Base-by-base conservation (phyloP, 2,113 vertebrate species). In the Colossoma macropomum region DNA sequence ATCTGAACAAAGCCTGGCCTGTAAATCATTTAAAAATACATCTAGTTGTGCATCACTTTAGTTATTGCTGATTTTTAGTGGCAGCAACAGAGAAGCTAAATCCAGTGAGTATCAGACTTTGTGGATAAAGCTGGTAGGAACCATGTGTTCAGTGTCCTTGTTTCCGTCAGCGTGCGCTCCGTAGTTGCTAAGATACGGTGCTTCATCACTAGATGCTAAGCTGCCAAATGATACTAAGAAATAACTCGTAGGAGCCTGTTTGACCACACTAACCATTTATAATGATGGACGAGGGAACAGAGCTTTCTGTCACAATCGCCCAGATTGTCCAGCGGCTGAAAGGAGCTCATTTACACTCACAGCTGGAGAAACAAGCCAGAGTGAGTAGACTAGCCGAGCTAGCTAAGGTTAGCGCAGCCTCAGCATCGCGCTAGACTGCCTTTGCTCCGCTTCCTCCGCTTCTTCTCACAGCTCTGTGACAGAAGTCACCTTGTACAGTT, bases 291-390 rank as follows among this genome's bases (percentile, higher is more conserved):
- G 95, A 95, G 76, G 94, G 94, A 32, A 85, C 90, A 16, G 96
- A 96, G 77, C 87, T 98, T 23, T 97, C 97, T 0, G 90, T 95
- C 89, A 94, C 92, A 73, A 96, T 98, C 74, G 95, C 96, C 9
- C 96, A 96, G 38, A 93, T 98, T 63, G 96, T 98, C 15, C 96
- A 96, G 87, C 95, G 96, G 75, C 95, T 99, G 85, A 95, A 94
- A 82, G 95, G 95, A 88, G 97, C 94, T 82, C 93, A 91, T 86
- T 88, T 99, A 76, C 96, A 99, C 91, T 94, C 97, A 0, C 96
- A 97, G 92, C 92, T 99, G 91, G 98, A 98, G 91, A 95, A 94
- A 72, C 96, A 97, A 91, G 97, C 97, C 86, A 96, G 96, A 95
- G 98, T 98, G 91, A 97, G 97, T 90, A 4, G 27, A n/a, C 63